phyloP scores from a whole-genome alignment of 2,797 vertebrate species.

The Ispidina picta region DNA sequence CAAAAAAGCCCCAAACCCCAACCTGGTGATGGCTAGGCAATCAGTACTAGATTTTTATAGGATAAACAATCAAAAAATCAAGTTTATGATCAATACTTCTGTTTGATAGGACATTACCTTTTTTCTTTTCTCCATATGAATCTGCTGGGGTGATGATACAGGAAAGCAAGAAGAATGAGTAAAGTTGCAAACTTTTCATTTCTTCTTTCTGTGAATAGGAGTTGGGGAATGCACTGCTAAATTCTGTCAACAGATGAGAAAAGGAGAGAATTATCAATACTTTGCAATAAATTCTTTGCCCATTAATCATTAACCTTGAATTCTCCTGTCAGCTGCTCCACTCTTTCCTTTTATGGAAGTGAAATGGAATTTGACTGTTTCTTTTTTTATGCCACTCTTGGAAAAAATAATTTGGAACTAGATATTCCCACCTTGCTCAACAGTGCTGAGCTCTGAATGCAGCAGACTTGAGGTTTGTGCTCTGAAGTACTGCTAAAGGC shows the following conservation, averaged over 20 bases:
- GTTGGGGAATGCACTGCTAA: constrained; percentile 15
- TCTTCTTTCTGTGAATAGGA: constrained; percentile 20
- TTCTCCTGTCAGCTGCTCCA: not conserved
- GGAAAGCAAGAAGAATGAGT: constrained; percentile 56
- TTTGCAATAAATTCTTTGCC: constrained; percentile 39
- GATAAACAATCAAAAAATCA: not conserved
- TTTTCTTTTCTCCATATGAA: constrained; percentile 42
- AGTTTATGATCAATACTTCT: not conserved
- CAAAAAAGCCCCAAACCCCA: not conserved
- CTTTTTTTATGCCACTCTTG: not conserved
- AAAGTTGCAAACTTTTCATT: constrained; percentile 63
- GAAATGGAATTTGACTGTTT: not conserved
- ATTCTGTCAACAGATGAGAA: constrained; percentile 63
- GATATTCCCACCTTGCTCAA: constrained; percentile 12
- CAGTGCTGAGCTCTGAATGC: not conserved
- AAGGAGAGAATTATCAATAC: constrained; percentile 29
- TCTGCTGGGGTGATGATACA: constrained; percentile 36
- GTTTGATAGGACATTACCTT: constrained; percentile 71
- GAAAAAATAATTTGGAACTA: not conserved
- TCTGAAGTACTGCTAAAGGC: constrained; percentile 55
- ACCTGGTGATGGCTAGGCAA: not conserved
- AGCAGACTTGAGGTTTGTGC: not conserved
- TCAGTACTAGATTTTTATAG: not conserved
- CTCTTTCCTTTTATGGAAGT: constrained; percentile 31
- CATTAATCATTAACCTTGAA: constrained; percentile 82